Conservation (phyloP, 2,797 vertebrate genomes). For the Ptychobarbus kaznakovi region DNA sequence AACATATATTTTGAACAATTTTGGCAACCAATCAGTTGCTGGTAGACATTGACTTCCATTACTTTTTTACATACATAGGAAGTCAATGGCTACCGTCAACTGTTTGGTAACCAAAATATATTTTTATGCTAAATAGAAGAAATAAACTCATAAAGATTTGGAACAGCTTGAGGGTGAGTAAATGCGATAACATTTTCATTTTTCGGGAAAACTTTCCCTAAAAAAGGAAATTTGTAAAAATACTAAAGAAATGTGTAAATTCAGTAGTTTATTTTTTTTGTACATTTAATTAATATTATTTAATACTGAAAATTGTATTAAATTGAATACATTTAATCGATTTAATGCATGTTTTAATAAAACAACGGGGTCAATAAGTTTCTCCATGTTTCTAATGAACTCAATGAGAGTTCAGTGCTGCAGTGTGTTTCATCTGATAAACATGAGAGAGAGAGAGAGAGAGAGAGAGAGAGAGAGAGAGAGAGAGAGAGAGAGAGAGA, state of each 20-base stretch:
- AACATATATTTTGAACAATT: not conserved
- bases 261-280: not conserved
- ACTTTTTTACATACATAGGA: not conserved
- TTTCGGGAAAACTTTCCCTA: not conserved
- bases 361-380: not conserved
- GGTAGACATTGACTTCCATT: not conserved
- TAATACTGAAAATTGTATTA: not conserved
- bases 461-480: not conserved
- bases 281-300: no score
- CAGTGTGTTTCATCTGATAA: conserved; percentile 1
- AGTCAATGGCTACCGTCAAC: not conserved
- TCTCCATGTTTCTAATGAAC: not conserved
- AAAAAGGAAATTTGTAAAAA: not conserved
- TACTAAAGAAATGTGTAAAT: not conserved
- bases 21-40: not conserved
- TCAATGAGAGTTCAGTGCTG: not conserved
- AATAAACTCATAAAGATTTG: not conserved
- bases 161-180: not conserved
- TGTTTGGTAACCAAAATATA: not conserved
- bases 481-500: not conserved
- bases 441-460: not conserved
- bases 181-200: not conserved
- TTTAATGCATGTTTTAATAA: not conserved
- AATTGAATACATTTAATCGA: not conserved
- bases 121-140: not conserved